Base-by-base conservation (phyloP, 2,113 vertebrate genomes). In the Triplophysa tibetana region DNA sequence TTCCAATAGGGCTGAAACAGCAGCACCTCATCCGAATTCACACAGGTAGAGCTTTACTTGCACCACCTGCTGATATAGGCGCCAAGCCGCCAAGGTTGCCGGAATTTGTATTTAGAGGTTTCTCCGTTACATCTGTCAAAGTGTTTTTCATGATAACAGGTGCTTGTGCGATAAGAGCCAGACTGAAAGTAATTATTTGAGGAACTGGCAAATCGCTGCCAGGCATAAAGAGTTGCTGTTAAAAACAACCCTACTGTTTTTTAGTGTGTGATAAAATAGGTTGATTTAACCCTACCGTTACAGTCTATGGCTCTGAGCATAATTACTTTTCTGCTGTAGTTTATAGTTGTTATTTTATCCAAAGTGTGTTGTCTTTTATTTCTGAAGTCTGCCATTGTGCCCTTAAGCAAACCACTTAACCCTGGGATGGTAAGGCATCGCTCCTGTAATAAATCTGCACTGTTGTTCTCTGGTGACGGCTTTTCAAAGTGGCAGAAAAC, bases 61-160 rank as follows among this genome's bases (percentile, higher is more conserved):
- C 54, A 43, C 75, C 75, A 52, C 75, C 75, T 65, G 62, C 75
- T 77, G 45, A 77, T 77, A 52, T 54, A 77, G 62, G 62, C 54
- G 26, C 75, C 45, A 54, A 19, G 43, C 9, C 10, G 26, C 75
- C 26, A 38, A 19, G 43, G 14, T 17, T 61, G 70, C 33, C 2
- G 33, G 70, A 61, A 63, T 62, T 64, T 54, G 48, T 66, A 54
- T 77, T 77, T 77, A 77, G 62, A 38, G 5, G 61, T 65, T 77
- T 52, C 74, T 65, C 26, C 10, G 52, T 77, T 66, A 54, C 45
- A 77, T 38, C 62, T 76, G 8, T 64, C 75, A 66, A 50, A 65
- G 45, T 33, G 45, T 65, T 65, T 76, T 77, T 54, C 48, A 77
- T 77, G 75, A 65, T 50, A 77, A 33, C 75, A 66, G 26, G 75